Base-by-base conservation (phyloP, 1,140 invertebrate species). In the Lethocerus indicus region DNA sequence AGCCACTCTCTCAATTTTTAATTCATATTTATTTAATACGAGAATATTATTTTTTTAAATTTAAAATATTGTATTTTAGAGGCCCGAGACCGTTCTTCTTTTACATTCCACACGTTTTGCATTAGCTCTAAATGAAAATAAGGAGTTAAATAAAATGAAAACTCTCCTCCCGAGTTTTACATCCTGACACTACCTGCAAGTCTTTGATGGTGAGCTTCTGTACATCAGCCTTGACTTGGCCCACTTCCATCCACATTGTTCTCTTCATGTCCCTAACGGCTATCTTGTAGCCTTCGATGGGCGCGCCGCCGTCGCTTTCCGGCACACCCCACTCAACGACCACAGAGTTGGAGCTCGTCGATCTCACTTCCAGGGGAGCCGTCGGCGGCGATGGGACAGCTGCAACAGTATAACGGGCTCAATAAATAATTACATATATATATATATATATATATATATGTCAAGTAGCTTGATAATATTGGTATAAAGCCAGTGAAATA, bases 201-300 rank as follows among this genome's bases (percentile, higher is more conserved):
- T 92, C 87, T 60, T 79, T 76, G 40, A 92, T 84, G 51, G 80
- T 83, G 58, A 89, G 75, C 64, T 83, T 85, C 57, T 87, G 84
- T 29, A 81, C 75, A 52, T 84, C 79, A 1, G 83, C 81, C 54
- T 75, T 75, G 7, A 90, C 85, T 59, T 83, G 76, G 14, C 86
- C 88, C 41, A 93, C 87, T 75, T 93, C 87, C 72, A 92, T 92
- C 89, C 89, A 94, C 87, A 92, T 92, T 3, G 86, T 91, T 61
- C 89, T 88, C 60, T 80, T 82, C 32, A 79, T 73, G 61, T 98
- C 94, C 57, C 86, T 75, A 47, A 96, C 85, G 12, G 89, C 90
- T 55, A 96, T 83, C 57, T 88, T 89, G 64, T 97, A 97, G 21
- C 83, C 83, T 56, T 85, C 74, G 37, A 96, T 69, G 13, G 89